phyloP scores from a whole-genome alignment of 2,888 invertebrate genomes.

The Cyclophora albipunctata region DNA sequence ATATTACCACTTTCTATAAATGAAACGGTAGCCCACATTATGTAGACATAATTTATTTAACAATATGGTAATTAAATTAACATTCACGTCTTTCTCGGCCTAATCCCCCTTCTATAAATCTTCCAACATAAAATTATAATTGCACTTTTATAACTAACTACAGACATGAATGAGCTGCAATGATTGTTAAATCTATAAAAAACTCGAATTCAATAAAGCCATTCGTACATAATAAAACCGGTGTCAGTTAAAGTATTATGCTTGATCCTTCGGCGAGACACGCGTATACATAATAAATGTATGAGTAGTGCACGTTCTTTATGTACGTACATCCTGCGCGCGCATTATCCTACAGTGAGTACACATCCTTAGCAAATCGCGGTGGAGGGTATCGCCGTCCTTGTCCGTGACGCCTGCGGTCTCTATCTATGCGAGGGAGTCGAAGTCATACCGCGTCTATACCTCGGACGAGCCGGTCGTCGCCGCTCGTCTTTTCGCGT shows the following conservation, averaged over 20 bases:
- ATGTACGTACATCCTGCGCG: slow-evolving; percentile 50
- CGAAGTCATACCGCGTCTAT: slow-evolving; percentile 64
- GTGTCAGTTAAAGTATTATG: neutral
- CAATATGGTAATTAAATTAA: too few relatives aligned
- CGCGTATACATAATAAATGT: neutral
- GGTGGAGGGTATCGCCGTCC: slow-evolving; percentile 21
- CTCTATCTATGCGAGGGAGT: slow-evolving; percentile 49
- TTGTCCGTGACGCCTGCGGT: slow-evolving; percentile 51
- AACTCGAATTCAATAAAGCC: neutral
- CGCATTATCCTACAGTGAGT: slow-evolving; percentile 47
- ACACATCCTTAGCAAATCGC: slow-evolving; percentile 31
- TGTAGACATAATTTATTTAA: too few relatives aligned
- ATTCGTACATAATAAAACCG: neutral
- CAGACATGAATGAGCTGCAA: too few relatives aligned
- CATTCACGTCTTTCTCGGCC: too few relatives aligned
- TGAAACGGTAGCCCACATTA: too few relatives aligned
- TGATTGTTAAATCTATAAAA: slow-evolving; percentile 7
- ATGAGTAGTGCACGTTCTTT: slow-evolving; percentile 8
- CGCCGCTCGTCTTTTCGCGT: slow-evolving; percentile 59
- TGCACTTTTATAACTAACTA: too few relatives aligned
- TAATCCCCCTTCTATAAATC: too few relatives aligned
- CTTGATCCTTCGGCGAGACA: neutral
- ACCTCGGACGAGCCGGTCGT: slow-evolving; percentile 56
- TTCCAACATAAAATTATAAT: too few relatives aligned
- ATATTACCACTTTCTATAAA: too few relatives aligned